Base-by-base conservation (phyloP, 1,140 invertebrate species). In the Ditylenchus dipsaci region DNA sequence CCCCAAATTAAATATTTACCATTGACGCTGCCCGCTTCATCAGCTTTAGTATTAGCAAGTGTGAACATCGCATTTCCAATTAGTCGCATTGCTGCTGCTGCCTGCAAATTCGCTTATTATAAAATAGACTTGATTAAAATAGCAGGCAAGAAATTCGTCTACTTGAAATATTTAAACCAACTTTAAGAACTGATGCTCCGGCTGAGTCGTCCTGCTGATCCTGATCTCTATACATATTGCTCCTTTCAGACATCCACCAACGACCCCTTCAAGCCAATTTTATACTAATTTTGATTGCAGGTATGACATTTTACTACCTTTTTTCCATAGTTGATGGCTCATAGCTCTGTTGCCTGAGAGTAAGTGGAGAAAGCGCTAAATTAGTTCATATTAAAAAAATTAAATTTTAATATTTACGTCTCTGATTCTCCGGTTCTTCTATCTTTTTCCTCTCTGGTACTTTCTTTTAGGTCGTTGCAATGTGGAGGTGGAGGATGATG, bases 211-310 rank as follows among this genome's bases (percentile, higher is more conserved):
- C 8, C 63, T 65, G 67, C 30, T 72, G 76, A 0, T 72, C 70
- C 13, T 45, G 47, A 29, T 76, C 75, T 15, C 27, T 59, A 43
- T 67, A 73, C 9, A 47, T 29, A 45, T 78, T 69, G 13, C 26
- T 61, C 33, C 76, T 43, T 38, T 78, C 76, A n/a, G 57, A 47
- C 29, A 73, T 47, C 75, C 75, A 77, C 75, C 75, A 77, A 30
- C 75, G 56, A 13, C 66, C 43, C 57, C 72, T 26, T 43, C 3
- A 38, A 38, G 33, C 3, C 3, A 38, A 38, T 38, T n/a, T n/a
- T n/a, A n/a, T n/a, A n/a, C n/a, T n/a, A n/a, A n/a, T n/a, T 38
- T 11, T 38, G 33, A 38, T 11, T 11, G 3, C 33, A 38, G 33
- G 33, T 38, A 38, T 11, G 3, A 38, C 33, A 38, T 38, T 38